These are phyloP conservation scores for Rhopalosiphum maidis DNA, from an alignment of 1,140 invertebrate species.

Conservation along the genomic window DNA sequence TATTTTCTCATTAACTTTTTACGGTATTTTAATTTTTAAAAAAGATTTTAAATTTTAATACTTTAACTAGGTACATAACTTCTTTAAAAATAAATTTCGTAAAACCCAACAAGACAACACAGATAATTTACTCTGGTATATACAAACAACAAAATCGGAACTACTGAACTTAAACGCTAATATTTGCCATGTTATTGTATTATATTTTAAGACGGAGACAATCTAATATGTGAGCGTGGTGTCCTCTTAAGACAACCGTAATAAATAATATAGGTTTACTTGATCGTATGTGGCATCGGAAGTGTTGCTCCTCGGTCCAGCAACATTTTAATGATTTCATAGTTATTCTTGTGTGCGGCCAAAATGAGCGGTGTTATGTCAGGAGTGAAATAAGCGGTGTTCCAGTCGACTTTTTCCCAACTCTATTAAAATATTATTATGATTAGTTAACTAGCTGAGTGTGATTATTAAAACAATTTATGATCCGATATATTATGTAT, in stretches of 20 bases:
- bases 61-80: too few relatives aligned
- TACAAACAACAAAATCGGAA: too few relatives aligned
- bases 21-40: too few relatives aligned
- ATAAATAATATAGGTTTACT: slow-evolving; percentile 63
- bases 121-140: too few relatives aligned
- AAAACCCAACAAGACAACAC: too few relatives aligned
- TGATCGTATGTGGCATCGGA: slow-evolving; percentile 85
- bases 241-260: background rate
- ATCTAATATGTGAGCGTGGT: background rate
- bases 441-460: background rate
- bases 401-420: slow-evolving; percentile 84
- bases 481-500: background rate
- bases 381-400: slow-evolving; percentile 83
- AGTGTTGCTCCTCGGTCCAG: slow-evolving; percentile 85
- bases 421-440: slow-evolving; percentile 68
- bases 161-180: background rate
- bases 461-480: background rate
- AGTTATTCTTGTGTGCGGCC: slow-evolving; percentile 92
- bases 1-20: too few relatives aligned
- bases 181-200: background rate
- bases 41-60: too few relatives aligned
- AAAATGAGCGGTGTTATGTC: slow-evolving; percentile 92
- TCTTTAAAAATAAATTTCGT: too few relatives aligned
- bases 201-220: background rate
- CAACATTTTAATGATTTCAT: slow-evolving; percentile 91